Percentiles rank a stretch among this genome's conserved stretches.
Conservation (phyloP, 2,113 vertebrate species). For the Phocoena phocoena region DNA sequence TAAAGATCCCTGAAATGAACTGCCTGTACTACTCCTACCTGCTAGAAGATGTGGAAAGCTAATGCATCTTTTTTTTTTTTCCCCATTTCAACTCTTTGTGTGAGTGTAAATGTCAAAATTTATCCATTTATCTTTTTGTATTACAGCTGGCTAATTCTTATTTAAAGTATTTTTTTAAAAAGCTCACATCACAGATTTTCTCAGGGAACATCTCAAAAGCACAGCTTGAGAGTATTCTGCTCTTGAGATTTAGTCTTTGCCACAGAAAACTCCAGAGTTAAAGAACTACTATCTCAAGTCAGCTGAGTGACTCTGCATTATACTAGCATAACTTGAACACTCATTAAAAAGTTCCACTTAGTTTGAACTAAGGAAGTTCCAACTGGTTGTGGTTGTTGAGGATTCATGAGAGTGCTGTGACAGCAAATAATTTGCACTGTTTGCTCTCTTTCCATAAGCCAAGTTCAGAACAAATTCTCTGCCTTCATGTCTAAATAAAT, state of each 20-base stretch:
- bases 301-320: background rate
- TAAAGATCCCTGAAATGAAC: background rate
- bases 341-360: slow-evolving; percentile 31
- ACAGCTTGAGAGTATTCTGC: background rate
- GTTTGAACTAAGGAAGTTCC: background rate
- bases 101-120: background rate
- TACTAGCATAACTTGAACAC: background rate
- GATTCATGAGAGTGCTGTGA: background rate
- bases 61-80: background rate
- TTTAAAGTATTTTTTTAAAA: background rate
- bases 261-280: background rate
- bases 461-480: background rate
- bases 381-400: background rate
- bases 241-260: background rate
- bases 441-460: slow-evolving; percentile 13
- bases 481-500: slow-evolving; percentile 12
- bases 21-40: background rate
- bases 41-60: background rate
- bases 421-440: slow-evolving; percentile 36
- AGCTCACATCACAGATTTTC: background rate
- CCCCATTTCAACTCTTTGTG: background rate
- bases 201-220: background rate
- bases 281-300: background rate
- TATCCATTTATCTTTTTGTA: background rate
- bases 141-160: background rate